A percentile compares a stretch with the other conserved stretches of the same genome.
These are phyloP conservation scores for Rhabdomys pumilio DNA, from an alignment of 2,797 vertebrate species.

Conservation along the genomic window DNA sequence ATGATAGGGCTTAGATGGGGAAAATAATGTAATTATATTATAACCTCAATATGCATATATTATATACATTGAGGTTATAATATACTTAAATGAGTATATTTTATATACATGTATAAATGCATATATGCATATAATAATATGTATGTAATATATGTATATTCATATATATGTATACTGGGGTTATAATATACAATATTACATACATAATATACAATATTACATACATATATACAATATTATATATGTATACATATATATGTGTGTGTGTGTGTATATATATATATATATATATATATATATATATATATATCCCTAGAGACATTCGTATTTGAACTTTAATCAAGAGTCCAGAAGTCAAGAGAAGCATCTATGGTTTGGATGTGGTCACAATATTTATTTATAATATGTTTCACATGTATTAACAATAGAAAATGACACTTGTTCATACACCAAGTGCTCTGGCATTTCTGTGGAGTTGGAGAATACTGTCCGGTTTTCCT, in stretches of 20 bases:
- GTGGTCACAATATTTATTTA: slow-evolving; percentile 83
- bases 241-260: neutral
- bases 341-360: slow-evolving; percentile 22
- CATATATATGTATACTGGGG: neutral
- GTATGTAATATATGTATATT: too few species aligned
- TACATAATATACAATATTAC: too few species aligned
- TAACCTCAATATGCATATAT: neutral
- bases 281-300: neutral
- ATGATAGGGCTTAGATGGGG: neutral
- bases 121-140: neutral
- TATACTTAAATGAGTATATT: neutral
- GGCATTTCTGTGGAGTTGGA: slow-evolving; percentile 19
- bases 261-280: too few species aligned
- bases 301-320: neutral
- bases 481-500: slow-evolving; percentile 58
- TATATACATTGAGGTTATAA: neutral
- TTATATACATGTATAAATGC: neutral
- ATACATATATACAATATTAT: too few species aligned
- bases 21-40: neutral
- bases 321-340: neutral
- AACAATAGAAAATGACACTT: slow-evolving; percentile 79
- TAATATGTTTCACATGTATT: slow-evolving; percentile 82
- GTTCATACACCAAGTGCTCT: slow-evolving; percentile 65
- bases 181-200: neutral
- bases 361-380: slow-evolving; percentile 41